phyloP scores from a whole-genome alignment of 1,140 invertebrate genomes.

The Drosophila quadrilineata region DNA sequence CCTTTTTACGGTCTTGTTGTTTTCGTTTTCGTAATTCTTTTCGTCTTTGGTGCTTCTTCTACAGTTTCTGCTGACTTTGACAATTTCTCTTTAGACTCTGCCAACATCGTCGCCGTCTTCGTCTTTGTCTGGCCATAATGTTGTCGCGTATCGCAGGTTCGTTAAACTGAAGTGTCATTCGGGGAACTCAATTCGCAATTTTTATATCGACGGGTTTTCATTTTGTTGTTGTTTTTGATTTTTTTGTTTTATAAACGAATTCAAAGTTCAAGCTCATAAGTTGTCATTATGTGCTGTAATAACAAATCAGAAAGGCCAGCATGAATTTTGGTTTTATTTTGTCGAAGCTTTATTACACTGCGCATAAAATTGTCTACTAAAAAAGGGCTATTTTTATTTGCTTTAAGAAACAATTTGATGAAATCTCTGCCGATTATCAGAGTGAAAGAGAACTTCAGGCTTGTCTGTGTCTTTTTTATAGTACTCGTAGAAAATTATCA shows the following conservation, averaged over 20 bases:
- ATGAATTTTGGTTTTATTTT: conserved; percentile 40
- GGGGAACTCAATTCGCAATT: conserved; percentile 49
- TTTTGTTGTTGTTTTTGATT: background rate
- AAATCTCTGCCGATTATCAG: background rate
- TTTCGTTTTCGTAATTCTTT: conserved; percentile 20
- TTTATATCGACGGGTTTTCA: no score
- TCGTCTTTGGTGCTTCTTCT: background rate
- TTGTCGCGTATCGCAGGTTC: conserved; percentile 54
- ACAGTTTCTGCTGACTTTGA: conserved; percentile 33
- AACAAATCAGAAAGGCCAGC: conserved; percentile 37
- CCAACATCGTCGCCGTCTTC: no score
- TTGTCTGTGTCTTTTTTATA: no score
- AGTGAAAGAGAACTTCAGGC: no score
- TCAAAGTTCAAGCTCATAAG: conserved; percentile 53
- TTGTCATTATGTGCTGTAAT: conserved; percentile 53
- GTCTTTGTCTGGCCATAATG: conserved; percentile 30
- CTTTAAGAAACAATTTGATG: no score
- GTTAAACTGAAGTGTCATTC: conserved; percentile 75
- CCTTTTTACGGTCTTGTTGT: conserved; percentile 35
- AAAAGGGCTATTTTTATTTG: no score
- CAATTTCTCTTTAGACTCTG: conserved; percentile 22
- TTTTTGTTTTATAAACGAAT: conserved; percentile 36
- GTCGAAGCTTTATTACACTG: conserved; percentile 29
- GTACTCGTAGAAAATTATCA: conserved; percentile 23
- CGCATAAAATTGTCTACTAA: background rate